Conservation (phyloP, 2,888 invertebrate species). For the Lottia scabra region DNA sequence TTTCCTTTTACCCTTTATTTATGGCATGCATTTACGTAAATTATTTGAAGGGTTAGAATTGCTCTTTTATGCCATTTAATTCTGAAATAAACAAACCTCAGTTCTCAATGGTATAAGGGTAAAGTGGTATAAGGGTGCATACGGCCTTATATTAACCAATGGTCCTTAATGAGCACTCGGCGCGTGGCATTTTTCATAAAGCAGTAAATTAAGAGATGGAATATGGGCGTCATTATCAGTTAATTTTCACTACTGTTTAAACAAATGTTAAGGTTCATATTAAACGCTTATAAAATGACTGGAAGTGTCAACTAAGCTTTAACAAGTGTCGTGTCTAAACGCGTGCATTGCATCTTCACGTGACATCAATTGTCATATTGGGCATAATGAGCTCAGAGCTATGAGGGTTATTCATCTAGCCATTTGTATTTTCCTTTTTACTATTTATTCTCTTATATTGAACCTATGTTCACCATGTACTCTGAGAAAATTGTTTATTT, state of each 20-base stretch:
- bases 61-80: no score
- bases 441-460: no score
- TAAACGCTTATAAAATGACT: background rate
- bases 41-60: no score
- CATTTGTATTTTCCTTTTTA: no score
- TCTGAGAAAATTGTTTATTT: no score
- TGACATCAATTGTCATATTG: slow-evolving; percentile 1
- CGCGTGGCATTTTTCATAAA: slow-evolving; percentile 1
- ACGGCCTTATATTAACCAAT: background rate
- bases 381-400: no score
- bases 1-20: no score
- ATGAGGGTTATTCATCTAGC: no score
- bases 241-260: slow-evolving; percentile 2
- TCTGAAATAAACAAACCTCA: background rate
- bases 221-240: slow-evolving; percentile 3
- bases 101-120: background rate
- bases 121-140: slow-evolving; percentile 1
- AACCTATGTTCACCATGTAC: no score
- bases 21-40: no score
- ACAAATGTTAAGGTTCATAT: background rate
- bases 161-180: background rate
- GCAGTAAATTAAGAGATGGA: background rate
- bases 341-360: slow-evolving; percentile 4
- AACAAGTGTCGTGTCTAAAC: background rate
- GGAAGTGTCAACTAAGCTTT: background rate